phyloP scores from a whole-genome alignment of 1,140 invertebrate species.

The Heliconius hewitsoni region DNA sequence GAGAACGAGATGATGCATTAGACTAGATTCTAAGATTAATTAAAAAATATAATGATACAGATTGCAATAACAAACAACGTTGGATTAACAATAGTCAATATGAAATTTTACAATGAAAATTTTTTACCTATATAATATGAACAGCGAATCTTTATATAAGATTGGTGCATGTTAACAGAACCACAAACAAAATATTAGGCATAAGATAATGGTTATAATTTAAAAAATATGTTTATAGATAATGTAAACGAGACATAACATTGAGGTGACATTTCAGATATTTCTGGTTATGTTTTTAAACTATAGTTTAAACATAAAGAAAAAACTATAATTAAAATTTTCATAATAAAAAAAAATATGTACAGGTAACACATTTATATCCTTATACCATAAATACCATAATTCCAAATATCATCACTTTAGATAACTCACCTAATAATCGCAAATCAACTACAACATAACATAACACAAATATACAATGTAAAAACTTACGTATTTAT shows the following conservation, averaged over 20 bases:
- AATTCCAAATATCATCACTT: background rate
- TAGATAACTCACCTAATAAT: background rate
- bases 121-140: too few relatives aligned
- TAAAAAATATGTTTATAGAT: background rate
- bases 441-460: background rate
- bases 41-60: too few relatives aligned
- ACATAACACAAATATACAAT: conserved; percentile 1
- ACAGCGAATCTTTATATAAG: background rate
- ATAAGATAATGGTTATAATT: background rate
- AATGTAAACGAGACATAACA: background rate
- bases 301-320: too few relatives aligned
- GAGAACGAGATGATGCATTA: background rate
- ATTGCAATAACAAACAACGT: too few relatives aligned
- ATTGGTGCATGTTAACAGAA: background rate
- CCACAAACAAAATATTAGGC: background rate
- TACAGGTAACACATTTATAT: background rate
- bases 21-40: background rate
- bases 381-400: background rate
- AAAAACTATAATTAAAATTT: background rate
- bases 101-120: too few relatives aligned
- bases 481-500: conserved; percentile 25
- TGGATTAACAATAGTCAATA: too few relatives aligned
- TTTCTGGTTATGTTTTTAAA: too few relatives aligned
- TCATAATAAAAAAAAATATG: background rate
- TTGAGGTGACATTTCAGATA: too few relatives aligned